Evolutionary conservation across 1,140 invertebrate genomes (phyloP).

Genomic region (Platorchestia sp.): DNA sequence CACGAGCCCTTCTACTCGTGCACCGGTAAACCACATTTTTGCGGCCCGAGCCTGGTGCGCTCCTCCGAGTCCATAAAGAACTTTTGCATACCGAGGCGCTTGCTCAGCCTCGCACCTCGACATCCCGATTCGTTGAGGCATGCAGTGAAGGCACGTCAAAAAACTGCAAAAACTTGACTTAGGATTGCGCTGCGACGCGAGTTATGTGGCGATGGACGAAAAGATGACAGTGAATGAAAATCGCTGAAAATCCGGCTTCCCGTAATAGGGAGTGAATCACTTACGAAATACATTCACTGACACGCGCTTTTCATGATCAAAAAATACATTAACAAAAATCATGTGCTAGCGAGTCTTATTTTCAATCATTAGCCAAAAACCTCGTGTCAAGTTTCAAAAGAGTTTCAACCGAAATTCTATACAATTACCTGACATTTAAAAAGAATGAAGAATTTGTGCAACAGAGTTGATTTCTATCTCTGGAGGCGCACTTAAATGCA

Average conservation of each 20-base stretch:
- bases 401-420: background rate
- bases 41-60: background rate
- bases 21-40: background rate
- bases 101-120: background rate
- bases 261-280: background rate
- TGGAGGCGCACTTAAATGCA: background rate
- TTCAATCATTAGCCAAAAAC: background rate
- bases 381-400: background rate
- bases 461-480: background rate
- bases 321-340: background rate
- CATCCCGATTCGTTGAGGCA: background rate
- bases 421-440: background rate
- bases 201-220: background rate
- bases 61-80: background rate
- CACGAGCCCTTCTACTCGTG: background rate
- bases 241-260: background rate
- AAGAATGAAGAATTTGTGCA: background rate
- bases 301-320: background rate
- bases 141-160: background rate
- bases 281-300: background rate
- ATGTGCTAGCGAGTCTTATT: background rate
- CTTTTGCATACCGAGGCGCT: background rate
- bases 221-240: background rate
- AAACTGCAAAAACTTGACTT: constrained; percentile 9
- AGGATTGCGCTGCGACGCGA: background rate